These are phyloP conservation scores for Drosophila sp. DNA, from an alignment of 1,140 invertebrate genomes.

Conservation along the genomic window DNA sequence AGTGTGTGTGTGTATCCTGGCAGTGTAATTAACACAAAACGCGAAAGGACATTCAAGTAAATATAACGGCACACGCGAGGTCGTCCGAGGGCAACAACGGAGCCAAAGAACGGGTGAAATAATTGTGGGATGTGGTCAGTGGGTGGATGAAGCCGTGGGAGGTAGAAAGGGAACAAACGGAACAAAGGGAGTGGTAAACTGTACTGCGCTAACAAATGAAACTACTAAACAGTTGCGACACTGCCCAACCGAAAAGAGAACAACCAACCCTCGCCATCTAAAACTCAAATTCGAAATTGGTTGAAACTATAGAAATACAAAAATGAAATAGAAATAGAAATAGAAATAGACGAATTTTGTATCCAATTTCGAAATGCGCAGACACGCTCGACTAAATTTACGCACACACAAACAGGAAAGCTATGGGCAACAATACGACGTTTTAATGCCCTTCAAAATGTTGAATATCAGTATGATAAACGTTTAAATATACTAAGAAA, in stretches of 20 bases:
- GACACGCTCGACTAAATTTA: constrained; percentile 65
- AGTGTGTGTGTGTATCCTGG: constrained; percentile 31
- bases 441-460: neutral
- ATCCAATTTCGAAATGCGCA: constrained; percentile 68
- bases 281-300: constrained; percentile 58
- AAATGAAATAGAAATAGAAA: constrained; percentile 21
- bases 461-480: too few species aligned
- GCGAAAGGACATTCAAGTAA: constrained; percentile 66
- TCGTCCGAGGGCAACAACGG: constrained; percentile 35
- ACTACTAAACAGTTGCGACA: constrained; percentile 58
- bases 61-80: constrained; percentile 54
- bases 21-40: constrained; percentile 67
- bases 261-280: constrained; percentile 49
- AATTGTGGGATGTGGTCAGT: constrained; percentile 20
- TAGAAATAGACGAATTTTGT: constrained; percentile 57
- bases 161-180: neutral
- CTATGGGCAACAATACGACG: neutral
- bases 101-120: constrained; percentile 33
- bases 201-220: constrained; percentile 49
- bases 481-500: too few species aligned
- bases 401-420: constrained; percentile 12
- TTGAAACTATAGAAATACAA: constrained; percentile 38
- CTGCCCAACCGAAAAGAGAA: constrained; percentile 32
- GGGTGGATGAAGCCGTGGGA: constrained; percentile 15
- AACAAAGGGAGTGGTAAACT: neutral